A percentile compares a stretch with the other conserved stretches of the same genome.
Conservation (phyloP, 2,797 vertebrate species). For the Melopsittacus undulatus region DNA sequence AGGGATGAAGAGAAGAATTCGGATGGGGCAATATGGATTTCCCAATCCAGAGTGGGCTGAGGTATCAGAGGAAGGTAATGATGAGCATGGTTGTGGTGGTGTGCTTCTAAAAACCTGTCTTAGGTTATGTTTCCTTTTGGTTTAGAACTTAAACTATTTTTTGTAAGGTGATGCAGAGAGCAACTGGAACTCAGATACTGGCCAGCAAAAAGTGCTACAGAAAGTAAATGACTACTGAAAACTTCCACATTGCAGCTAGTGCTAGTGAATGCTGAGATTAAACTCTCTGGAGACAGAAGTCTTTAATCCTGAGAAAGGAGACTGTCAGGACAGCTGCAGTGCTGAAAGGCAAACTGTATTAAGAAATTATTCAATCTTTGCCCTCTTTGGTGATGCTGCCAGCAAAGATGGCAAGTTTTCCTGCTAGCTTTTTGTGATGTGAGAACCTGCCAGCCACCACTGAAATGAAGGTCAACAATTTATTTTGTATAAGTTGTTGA, state of each 20-base stretch:
- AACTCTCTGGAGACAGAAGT: slow-evolving; percentile 12
- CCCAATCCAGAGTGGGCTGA: slow-evolving; percentile 96
- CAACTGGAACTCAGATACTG: background rate
- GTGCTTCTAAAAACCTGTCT: background rate
- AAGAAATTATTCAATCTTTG: slow-evolving; percentile 22
- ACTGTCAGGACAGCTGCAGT: slow-evolving; percentile 3
- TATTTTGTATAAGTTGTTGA: background rate
- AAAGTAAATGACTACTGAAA: slow-evolving; percentile 22
- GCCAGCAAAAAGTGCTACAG: background rate
- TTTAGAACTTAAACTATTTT: background rate
- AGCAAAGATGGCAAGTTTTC: background rate
- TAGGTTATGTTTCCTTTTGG: background rate
- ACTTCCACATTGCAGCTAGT: background rate
- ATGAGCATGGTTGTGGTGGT: background rate
- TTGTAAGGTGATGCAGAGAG: background rate
- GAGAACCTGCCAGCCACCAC: background rate
- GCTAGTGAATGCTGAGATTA: slow-evolving; percentile 20
- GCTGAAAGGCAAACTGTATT: slow-evolving; percentile 15
- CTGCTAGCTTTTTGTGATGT: background rate
- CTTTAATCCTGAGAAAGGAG: slow-evolving; percentile 24
- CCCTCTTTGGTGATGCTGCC: background rate
- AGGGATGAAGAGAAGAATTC: slow-evolving; percentile 96
- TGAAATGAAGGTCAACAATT: slow-evolving; percentile 10
- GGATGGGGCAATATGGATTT: slow-evolving; percentile 97
- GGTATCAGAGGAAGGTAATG: slow-evolving; percentile 92